These are phyloP conservation scores for Pomphorhynchus laevis DNA, from an alignment of 1,140 invertebrate genomes.

Conservation along the genomic window DNA sequence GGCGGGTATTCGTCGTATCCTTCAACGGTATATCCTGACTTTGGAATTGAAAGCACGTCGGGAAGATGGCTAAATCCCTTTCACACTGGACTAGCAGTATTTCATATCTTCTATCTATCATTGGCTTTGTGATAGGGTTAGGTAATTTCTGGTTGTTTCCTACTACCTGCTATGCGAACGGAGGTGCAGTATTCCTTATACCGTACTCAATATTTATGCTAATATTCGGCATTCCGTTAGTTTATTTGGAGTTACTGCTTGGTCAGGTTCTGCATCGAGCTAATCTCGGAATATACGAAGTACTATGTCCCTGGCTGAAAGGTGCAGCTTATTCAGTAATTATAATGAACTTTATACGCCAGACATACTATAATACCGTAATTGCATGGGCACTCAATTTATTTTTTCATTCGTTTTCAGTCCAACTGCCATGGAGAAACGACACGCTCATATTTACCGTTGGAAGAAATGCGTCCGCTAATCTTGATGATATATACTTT, in stretches of 20 bases:
- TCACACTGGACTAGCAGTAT: conserved; percentile 9
- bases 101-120: conserved; percentile 7
- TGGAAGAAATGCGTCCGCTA: not conserved
- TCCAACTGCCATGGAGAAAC: no score
- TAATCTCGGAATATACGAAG: conserved; percentile 5
- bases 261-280: conserved; percentile 7
- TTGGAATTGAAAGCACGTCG: no score
- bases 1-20: no score
- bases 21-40: no score
- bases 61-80: no score
- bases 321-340: conserved; percentile 4
- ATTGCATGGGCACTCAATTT: conserved; percentile 45
- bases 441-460: not conserved
- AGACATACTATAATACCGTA: conserved; percentile 96
- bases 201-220: not conserved
- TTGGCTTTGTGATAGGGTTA: conserved; percentile 8
- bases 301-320: conserved; percentile 9
- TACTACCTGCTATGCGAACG: conserved; percentile 6
- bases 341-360: conserved; percentile 79
- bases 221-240: conserved; percentile 9
- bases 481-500: conserved; percentile 7
- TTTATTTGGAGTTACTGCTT: conserved; percentile 7
- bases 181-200: conserved; percentile 8
- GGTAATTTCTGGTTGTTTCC: conserved; percentile 9
- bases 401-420: not conserved